Percentiles rank a stretch among this genome's conserved stretches.
phyloP scores from a whole-genome alignment of 2,113 vertebrate genomes.

The Elgaria multicarinata region DNA sequence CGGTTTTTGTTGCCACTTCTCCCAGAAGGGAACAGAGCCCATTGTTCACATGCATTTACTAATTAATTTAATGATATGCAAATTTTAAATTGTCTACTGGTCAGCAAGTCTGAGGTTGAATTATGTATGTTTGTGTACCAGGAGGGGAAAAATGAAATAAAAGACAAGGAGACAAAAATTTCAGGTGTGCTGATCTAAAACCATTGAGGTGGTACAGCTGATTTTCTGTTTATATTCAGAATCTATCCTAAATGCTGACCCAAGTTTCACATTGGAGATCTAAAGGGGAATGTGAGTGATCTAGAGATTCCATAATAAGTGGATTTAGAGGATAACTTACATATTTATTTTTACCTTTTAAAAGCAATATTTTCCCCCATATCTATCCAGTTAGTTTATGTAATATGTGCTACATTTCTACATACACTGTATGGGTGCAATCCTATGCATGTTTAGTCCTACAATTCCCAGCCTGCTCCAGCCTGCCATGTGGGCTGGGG shows the following conservation, averaged over 20 bases:
- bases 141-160: not conserved
- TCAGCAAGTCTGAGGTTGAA: not conserved
- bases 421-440: not conserved
- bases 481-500: too few species aligned
- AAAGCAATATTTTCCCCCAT: not conserved
- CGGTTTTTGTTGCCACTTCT: not conserved
- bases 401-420: not conserved
- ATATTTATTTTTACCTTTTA: not conserved
- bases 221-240: slow-evolving; percentile 18
- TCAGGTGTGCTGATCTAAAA: not conserved
- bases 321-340: not conserved
- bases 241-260: slow-evolving; percentile 36
- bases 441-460: too few species aligned
- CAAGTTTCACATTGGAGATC: slow-evolving; percentile 7
- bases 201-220: not conserved
- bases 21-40: not conserved
- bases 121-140: not conserved
- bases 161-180: not conserved
- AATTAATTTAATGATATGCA: slow-evolving; percentile 11
- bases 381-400: not conserved
- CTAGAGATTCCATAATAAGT: not conserved
- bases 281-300: not conserved
- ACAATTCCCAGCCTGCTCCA: too few species aligned
- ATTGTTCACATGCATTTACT: not conserved
- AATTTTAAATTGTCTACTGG: slow-evolving; percentile 1